Percentiles rank a stretch among this genome's conserved stretches.
These are phyloP conservation scores for Creontiades dilutus DNA, from an alignment of 2,888 invertebrate genomes.

Conservation along the genomic window DNA sequence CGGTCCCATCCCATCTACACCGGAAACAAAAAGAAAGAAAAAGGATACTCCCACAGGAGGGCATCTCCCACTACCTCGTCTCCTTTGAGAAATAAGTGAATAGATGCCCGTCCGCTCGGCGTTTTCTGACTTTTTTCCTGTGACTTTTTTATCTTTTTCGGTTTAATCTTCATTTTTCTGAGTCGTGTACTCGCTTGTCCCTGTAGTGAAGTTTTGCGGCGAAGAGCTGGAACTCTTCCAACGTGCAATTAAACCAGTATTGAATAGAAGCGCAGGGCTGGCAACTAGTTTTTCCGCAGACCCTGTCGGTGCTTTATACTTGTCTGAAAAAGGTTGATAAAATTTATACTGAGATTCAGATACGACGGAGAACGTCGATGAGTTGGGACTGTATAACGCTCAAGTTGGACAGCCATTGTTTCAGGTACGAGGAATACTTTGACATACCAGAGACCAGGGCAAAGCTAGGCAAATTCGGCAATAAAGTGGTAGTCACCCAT, in stretches of 20 bases:
- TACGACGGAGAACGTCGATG: no score
- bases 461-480: no score
- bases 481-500: no score
- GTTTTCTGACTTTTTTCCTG: conserved; percentile 20
- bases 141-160: background rate
- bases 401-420: no score
- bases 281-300: background rate
- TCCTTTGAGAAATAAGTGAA: conserved; percentile 65
- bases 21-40: conserved; percentile 71
- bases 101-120: conserved; percentile 54
- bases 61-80: background rate
- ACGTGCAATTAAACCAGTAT: background rate
- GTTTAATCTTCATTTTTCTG: background rate
- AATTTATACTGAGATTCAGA: no score
- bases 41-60: conserved; percentile 64
- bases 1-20: conserved; percentile 69
- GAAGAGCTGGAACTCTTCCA: background rate
- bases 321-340: no score
- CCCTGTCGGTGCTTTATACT: no score
- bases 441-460: no score
- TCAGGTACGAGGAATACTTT: no score
- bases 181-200: background rate
- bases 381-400: no score
- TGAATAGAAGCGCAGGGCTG: background rate
- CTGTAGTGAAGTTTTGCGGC: background rate